Conservation (phyloP, 1,140 invertebrate genomes). For the Bombus sibiricus region DNA sequence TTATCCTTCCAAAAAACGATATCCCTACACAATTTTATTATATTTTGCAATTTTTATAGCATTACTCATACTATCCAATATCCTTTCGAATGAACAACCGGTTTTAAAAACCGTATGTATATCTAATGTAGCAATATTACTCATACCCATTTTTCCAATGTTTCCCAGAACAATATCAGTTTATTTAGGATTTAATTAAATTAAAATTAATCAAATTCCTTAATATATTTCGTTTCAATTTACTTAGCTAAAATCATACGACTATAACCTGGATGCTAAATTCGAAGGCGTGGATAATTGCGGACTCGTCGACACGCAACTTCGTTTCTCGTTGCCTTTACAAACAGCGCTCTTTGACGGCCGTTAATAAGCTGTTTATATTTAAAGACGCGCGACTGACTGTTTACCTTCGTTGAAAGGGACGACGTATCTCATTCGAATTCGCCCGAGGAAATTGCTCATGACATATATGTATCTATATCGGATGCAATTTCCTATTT, state of each 20-base stretch:
- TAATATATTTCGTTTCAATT: not conserved
- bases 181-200: too few relatives aligned
- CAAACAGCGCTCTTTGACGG: not conserved
- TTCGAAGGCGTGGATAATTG: conserved; percentile 32
- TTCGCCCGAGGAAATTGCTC: not conserved
- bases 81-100: too few relatives aligned
- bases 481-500: not conserved
- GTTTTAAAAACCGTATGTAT: too few relatives aligned
- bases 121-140: too few relatives aligned
- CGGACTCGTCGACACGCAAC: conserved; percentile 1
- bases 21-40: too few relatives aligned
- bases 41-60: too few relatives aligned
- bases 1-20: too few relatives aligned
- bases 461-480: not conserved
- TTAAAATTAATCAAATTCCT: not conserved
- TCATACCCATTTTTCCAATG: too few relatives aligned
- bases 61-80: too few relatives aligned
- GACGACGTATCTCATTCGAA: not conserved
- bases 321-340: not conserved
- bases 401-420: not conserved
- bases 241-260: not conserved
- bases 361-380: conserved; percentile 31
- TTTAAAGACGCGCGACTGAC: not conserved
- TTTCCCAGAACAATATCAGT: too few relatives aligned
- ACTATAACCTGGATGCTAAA: not conserved